Evolutionary conservation across 2,888 invertebrate genomes (phyloP), one percentile per base, ranked within the genome.

Genomic region (Marasmarcha lunaedactyla): DNA sequence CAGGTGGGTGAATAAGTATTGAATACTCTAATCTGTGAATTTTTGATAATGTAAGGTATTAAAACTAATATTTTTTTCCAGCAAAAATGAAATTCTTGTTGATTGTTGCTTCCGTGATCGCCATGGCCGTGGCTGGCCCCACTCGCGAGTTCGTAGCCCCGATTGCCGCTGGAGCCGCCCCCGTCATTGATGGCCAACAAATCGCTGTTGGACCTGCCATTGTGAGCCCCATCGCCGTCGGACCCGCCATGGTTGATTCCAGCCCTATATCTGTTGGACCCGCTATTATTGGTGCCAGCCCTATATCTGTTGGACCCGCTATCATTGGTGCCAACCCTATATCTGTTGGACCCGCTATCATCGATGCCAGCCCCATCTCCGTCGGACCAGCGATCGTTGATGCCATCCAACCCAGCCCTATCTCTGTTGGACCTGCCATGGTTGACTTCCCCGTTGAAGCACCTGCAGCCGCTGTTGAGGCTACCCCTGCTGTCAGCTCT

Each of bases 71-170:
- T n/a, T n/a, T n/a, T n/a, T 49, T 51, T 45, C 30, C 44, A 51
- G 36, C 14, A 36, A 36, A 39, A 7, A 40, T 15, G 12, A 41
- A 36, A 10, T 14, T 20, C 6, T 27, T 14, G 9, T 11, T 15
- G 30, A 35, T 52, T 30, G 44, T 46, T 36, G 51, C 48, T 36
- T 46, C 48, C 26, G 37, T 54, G 11, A 39, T 48, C 20, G 45
- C 51, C 20, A 48, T 47, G 43, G 54, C 36, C 36, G 14, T 6
- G 36, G 20, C 35, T 36, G 33, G 38, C 38, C 14, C 38, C 36
- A 20, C 35, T 39, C 33, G 42, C 42, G 35, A 33, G 30, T 34
- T 36, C 15, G 36, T 27, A 35, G 30, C 36, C 38, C 41, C 20
- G 20, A 10, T 30, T n/a, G 3, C n/a, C 30, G 30, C 11, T 10